Percentiles rank a stretch among this genome's conserved stretches.
Evolutionary conservation across 2,113 vertebrate species (phyloP).

Genomic region (Genyomyrus donnyi): DNA sequence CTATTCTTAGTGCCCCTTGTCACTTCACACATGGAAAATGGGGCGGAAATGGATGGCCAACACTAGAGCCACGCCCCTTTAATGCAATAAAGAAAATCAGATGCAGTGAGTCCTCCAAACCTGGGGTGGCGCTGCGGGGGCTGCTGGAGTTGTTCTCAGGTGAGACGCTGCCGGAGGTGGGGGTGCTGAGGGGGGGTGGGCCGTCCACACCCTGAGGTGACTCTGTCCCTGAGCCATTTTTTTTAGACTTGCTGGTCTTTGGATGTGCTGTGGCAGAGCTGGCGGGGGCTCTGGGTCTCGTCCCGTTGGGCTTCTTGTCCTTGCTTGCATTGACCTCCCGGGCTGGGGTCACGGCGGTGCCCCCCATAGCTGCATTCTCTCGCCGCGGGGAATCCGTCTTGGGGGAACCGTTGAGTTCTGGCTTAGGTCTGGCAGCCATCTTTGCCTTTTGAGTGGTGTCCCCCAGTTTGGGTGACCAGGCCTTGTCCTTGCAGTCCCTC

Average conservation of each 20-base stretch:
- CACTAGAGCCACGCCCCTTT: not conserved
- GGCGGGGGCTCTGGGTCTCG: slow-evolving; percentile 72
- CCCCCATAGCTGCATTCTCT: slow-evolving; percentile 52
- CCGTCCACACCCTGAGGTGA: slow-evolving; percentile 45
- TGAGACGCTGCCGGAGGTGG: slow-evolving; percentile 60
- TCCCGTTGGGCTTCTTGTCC: slow-evolving; percentile 62
- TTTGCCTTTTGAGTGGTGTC: slow-evolving; percentile 71
- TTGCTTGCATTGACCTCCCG: slow-evolving; percentile 58
- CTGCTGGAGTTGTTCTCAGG: slow-evolving; percentile 57
- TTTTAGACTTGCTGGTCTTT: slow-evolving; percentile 59
- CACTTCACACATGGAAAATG: not conserved
- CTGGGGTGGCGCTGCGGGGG: slow-evolving; percentile 52
- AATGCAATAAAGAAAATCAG: not conserved
- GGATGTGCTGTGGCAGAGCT: slow-evolving; percentile 52
- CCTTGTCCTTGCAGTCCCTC: slow-evolving; percentile 64
- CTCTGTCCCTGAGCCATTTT: slow-evolving; percentile 56
- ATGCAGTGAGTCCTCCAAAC: slow-evolving; percentile 32
- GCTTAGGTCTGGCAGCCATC: slow-evolving; percentile 59
- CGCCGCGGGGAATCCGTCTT: slow-evolving; percentile 56
- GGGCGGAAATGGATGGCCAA: not conserved
- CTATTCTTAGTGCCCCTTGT: not conserved
- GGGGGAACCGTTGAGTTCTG: slow-evolving; percentile 61
- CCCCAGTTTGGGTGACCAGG: slow-evolving; percentile 61
- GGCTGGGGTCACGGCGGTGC: slow-evolving; percentile 30
- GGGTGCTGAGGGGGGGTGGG: slow-evolving; percentile 38